phyloP scores from a whole-genome alignment of 2,888 invertebrate genomes.

The Lymantria dispar region DNA sequence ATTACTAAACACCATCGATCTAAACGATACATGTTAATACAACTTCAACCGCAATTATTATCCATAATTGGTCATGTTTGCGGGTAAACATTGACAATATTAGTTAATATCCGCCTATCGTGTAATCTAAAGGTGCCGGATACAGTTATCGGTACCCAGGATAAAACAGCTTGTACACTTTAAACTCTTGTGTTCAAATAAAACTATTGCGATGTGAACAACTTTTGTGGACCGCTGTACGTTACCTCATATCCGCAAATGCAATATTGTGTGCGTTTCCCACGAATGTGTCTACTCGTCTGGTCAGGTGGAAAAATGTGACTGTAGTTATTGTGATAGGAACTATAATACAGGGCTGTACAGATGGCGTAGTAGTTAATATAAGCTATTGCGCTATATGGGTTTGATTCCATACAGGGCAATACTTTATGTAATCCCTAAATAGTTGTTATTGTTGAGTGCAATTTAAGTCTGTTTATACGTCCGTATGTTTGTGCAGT shows the following conservation, averaged over 20 bases:
- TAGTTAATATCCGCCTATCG: slow-evolving; percentile 53
- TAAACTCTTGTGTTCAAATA: slow-evolving; percentile 7
- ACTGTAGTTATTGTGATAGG: not conserved
- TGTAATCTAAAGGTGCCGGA: slow-evolving; percentile 69
- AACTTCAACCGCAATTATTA: slow-evolving; percentile 1
- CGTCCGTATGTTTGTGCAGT: too few relatives aligned
- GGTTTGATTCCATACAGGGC: too few relatives aligned
- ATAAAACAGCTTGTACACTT: slow-evolving; percentile 22
- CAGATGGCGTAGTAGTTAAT: not conserved
- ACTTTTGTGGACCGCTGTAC: slow-evolving; percentile 20
- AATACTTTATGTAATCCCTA: too few relatives aligned
- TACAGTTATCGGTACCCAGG: slow-evolving; percentile 41
- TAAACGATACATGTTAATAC: not conserved
- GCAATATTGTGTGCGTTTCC: slow-evolving; percentile 66
- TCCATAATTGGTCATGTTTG: slow-evolving; percentile 16
- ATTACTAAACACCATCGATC: too few relatives aligned
- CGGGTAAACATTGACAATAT: slow-evolving; percentile 34
- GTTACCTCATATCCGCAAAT: slow-evolving; percentile 69
- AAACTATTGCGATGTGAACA: slow-evolving; percentile 16
- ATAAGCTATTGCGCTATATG: too few relatives aligned
- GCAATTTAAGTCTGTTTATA: too few relatives aligned
- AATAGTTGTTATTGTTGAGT: too few relatives aligned
- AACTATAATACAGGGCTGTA: not conserved
- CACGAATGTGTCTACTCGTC: slow-evolving; percentile 51
- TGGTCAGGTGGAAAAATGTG: slow-evolving; percentile 20